Evolutionary conservation across 2,888 invertebrate species (phyloP), one percentile per base, ranked within the genome.

Genomic region (Aspidiotus rigidus): DNA sequence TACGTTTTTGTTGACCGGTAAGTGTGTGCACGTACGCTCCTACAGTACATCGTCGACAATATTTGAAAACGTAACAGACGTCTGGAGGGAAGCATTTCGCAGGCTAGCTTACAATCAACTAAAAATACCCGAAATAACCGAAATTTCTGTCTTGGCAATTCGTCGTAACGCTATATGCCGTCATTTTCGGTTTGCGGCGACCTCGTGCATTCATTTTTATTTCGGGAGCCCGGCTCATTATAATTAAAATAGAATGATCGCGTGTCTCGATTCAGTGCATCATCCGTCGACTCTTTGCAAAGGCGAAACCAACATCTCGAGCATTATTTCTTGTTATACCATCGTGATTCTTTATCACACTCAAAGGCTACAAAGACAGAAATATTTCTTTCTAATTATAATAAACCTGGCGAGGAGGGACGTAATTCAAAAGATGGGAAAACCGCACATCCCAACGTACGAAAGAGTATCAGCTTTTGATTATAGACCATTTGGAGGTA

Each of bases 221-320:
- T 49, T 49, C 49, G 49, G 49, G 49, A 49, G 49, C 49, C 49
- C 49, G 49, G 49, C 10, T 49, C 49, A 49, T 49, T 49, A 49
- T 49, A 49, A 49, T 49, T 49, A 49, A 49, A 49, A 49, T 49
- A 49, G 49, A 49, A 49, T 49, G 49, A 49, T 49, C 49, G 49
- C 49, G 49, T 49, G 49, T 49, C 49, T 49, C 49, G 49, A 49
- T 49, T 49, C 49, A n/a, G 49, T 49, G 49, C 49, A 49, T 49
- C n/a, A 49, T 49, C 49, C 49, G n/a, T 49, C 49, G 49, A 49
- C 11, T n/a, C 49, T 49, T 11, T 6, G 49, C 49, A 11, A 49
- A 49, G 49, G 49, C 49, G 49, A 28, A 28, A 28, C 28, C 28
- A 28, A 28, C 28, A 28, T 28, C 28, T 28, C 28, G 1, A 3